Conservation (phyloP, 2,888 invertebrate genomes). For the Eurytoma californica region DNA sequence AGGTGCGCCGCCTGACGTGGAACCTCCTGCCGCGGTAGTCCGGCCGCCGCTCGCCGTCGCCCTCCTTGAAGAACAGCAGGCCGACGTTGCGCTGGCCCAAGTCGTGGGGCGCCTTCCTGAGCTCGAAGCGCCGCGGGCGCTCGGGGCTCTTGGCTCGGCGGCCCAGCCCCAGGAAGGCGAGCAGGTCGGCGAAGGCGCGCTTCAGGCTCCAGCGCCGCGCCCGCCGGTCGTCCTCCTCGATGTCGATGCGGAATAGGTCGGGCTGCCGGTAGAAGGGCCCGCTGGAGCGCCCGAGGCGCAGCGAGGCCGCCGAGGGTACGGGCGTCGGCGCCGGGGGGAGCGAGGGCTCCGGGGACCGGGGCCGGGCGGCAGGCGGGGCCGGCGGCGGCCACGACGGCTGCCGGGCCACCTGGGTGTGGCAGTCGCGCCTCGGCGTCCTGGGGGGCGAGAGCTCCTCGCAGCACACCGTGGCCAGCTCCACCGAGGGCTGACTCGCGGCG, state of each 20-base stretch:
- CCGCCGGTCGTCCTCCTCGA: background rate
- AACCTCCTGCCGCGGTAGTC: background rate
- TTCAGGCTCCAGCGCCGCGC: background rate
- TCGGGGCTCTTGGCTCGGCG: background rate
- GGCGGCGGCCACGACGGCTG: too few relatives aligned
- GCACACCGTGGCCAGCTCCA: constrained; percentile 28
- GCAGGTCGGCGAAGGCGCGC: background rate
- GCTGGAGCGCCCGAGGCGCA: background rate
- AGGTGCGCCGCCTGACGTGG: background rate
- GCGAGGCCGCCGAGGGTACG: too few relatives aligned
- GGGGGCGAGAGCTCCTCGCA: background rate
- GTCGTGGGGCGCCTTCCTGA: background rate
- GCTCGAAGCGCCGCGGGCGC: background rate
- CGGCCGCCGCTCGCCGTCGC: background rate
- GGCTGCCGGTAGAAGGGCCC: background rate
- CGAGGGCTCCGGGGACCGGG: too few relatives aligned
- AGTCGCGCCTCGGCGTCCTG: background rate
- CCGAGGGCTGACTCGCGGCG: constrained; percentile 25
- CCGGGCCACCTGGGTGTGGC: constrained; percentile 10
- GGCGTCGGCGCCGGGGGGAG: too few relatives aligned
- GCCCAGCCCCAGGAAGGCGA: background rate
- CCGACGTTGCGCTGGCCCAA: background rate
- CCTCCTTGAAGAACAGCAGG: background rate
- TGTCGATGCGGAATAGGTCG: background rate
- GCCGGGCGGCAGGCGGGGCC: too few relatives aligned